Conservation (phyloP, 1,140 invertebrate genomes). For the Ceratitis capitata region DNA sequence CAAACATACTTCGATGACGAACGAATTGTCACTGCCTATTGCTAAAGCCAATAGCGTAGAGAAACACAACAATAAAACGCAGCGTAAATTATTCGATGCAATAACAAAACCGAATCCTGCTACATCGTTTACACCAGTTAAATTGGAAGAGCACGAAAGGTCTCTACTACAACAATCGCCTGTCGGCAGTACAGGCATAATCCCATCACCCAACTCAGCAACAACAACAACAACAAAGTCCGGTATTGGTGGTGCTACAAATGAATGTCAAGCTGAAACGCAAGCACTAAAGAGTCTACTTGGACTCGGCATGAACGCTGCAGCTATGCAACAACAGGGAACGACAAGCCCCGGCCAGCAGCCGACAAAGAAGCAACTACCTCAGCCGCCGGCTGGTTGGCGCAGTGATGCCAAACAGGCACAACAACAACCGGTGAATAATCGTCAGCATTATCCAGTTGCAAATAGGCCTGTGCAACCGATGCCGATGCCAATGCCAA, state of each 20-base stretch:
- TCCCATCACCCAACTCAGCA: not conserved
- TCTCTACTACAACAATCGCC: not conserved
- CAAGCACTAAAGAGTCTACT: constrained; percentile 33
- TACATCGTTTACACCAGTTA: not conserved
- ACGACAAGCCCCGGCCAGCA: not conserved
- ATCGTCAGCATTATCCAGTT: not conserved
- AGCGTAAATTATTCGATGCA: not conserved
- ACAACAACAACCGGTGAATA: not conserved
- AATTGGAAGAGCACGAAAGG: not conserved
- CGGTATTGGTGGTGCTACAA: not conserved
- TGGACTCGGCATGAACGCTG: not conserved
- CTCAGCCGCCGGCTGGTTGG: constrained; percentile 40
- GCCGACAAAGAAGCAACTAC: constrained; percentile 31
- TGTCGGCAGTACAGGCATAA: not conserved
- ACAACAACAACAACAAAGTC: not conserved
- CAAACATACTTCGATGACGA: not conserved
- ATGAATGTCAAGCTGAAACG: constrained; percentile 30
- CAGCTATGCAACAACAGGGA: not conserved
- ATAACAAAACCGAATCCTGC: not conserved
- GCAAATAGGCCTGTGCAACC: not conserved
- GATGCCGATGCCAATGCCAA: no score
- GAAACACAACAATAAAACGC: not conserved
- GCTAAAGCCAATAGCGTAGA: not conserved
- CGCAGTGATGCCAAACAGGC: constrained; percentile 37
- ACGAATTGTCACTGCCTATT: not conserved